phyloP scores from a whole-genome alignment of 92 coral and sea anemone species.

The Bergia sp. region DNA sequence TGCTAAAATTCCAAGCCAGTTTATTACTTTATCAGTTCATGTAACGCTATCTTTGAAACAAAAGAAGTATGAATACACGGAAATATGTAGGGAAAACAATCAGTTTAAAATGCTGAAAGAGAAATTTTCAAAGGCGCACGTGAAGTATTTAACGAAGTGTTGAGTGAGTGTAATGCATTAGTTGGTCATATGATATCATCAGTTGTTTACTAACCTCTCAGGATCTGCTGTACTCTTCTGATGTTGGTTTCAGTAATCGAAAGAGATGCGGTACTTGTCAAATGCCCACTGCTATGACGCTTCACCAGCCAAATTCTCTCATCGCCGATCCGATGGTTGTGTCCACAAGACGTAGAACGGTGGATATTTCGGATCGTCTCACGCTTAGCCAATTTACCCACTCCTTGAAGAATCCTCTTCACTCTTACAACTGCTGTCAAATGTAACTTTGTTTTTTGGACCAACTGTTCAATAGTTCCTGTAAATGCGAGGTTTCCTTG shows the following conservation, averaged over 20 bases:
- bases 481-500: constrained; percentile 66
- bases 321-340: constrained; percentile 79
- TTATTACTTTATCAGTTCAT: not conserved
- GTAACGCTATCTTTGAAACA: constrained; percentile 27
- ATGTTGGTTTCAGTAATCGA: constrained; percentile 40
- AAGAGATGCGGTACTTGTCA: constrained; percentile 69
- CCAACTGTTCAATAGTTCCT: constrained; percentile 61
- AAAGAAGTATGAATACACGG: constrained; percentile 5
- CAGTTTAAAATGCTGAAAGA: not conserved
- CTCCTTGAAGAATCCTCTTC: constrained; percentile 57
- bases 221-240: not conserved
- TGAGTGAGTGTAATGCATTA: no score
- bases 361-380: constrained; percentile 61
- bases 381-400: constrained; percentile 28
- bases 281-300: constrained; percentile 76
- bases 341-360: constrained; percentile 77
- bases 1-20: not conserved
- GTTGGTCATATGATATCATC: no score
- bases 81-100: not conserved
- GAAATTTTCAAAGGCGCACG: not conserved
- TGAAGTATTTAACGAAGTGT: not conserved
- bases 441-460: constrained; percentile 51
- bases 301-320: constrained; percentile 78
- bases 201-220: constrained; percentile 22
- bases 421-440: constrained; percentile 64